Percentiles rank a stretch among this genome's conserved stretches.
Evolutionary conservation across 2,113 vertebrate genomes (phyloP).

Genomic region (Hiodon alosoides): DNA sequence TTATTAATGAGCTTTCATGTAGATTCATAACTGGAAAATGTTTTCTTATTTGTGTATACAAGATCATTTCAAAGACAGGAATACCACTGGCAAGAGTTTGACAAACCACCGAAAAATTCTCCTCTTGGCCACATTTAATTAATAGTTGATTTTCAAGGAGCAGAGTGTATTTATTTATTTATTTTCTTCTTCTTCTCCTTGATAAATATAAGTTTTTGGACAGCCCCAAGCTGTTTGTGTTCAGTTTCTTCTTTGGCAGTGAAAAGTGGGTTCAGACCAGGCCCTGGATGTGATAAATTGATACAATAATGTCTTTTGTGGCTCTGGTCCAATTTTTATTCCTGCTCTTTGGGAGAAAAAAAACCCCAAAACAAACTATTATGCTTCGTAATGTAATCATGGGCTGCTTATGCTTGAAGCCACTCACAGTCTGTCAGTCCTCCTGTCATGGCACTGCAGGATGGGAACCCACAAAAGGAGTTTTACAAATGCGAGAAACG

Average conservation of each 20-base stretch:
- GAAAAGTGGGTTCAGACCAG: constrained; percentile 13
- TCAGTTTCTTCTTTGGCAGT: constrained; percentile 17
- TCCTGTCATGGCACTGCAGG: neutral
- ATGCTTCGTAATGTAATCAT: constrained; percentile 25
- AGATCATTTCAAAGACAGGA: neutral
- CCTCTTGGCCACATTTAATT: neutral
- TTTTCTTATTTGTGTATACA: neutral
- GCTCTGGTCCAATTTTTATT: constrained; percentile 8
- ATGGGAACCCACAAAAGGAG: neutral
- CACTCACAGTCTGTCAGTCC: neutral
- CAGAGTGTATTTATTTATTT: too few relatives aligned
- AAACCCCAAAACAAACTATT: constrained; percentile 25
- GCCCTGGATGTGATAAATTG: constrained; percentile 33
- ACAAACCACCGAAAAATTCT: neutral
- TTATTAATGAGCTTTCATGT: neutral
- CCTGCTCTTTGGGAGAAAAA: constrained; percentile 10
- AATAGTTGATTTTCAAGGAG: constrained; percentile 8
- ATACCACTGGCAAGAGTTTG: neutral
- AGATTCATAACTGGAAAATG: neutral
- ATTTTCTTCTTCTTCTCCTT: neutral
- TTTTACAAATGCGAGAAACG: neutral
- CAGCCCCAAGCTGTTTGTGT: constrained; percentile 15
- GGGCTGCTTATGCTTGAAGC: constrained; percentile 10
- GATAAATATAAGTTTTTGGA: neutral
- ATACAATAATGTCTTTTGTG: constrained; percentile 35